Evolutionary conservation across 2,888 invertebrate species (phyloP), one percentile per base, ranked within the genome.

Genomic region (Scaptomyza polygonia): DNA sequence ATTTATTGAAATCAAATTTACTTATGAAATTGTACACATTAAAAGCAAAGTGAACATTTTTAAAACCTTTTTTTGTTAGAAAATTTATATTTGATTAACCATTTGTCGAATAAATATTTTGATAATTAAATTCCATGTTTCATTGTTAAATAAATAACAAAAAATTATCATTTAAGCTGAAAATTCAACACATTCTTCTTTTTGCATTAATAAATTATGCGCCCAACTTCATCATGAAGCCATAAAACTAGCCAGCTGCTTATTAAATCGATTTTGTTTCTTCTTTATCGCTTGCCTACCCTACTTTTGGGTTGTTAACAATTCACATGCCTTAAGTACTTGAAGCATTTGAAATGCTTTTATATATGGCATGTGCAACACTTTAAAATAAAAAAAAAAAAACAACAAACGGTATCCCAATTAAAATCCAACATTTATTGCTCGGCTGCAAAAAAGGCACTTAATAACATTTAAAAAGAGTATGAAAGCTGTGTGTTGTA

Each of bases 401-500:
- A 1, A 14, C 5, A 14, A n/a, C 6, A n/a, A 25, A 44, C 8
- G 14, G 9, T 8, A 16, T 45, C 6, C 18, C 16, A 43, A 52
- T 57, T 57, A 16, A 57, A 58, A 18, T 36, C 9, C 8, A 30
- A 8, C 27, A 48, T 40, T 48, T 14, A 30, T 39, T 49, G 49
- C 9, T 9, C 6, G 14, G 12, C 30, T 63, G 16, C 39, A 12
- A 39, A 40, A 40, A 45, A 34, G 14, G 18, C 18, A 18, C 14
- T 29, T 16, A 36, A 18, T 21, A 14, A 21, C 16, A 34, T 32
- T 14, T 5, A n/a, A 18, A n/a, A 18, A 68, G 69, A 14, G 47
- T 51, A 74, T 74, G 29, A 27, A 51, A 45, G 36, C 12, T n/a
- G 9, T 49, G 9, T 49, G 49, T 16, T 16, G 30, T 53, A 36